Conservation (phyloP, 1,140 invertebrate genomes). For the Chymomyza costata region DNA sequence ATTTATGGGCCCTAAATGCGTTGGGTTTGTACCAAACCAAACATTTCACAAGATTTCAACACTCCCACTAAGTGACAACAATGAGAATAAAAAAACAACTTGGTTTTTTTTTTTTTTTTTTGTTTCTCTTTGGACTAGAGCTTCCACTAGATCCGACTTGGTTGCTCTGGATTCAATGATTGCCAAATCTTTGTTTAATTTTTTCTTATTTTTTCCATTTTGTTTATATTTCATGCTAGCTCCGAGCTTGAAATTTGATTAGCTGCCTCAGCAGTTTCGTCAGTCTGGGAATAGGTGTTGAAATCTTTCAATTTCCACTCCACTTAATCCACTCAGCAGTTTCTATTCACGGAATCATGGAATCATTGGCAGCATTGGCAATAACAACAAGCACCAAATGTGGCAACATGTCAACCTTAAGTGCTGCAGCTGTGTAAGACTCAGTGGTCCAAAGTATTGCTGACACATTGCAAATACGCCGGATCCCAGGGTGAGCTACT, state of each 20-base stretch:
- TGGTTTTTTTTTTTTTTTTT: background rate
- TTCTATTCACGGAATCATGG: conserved; percentile 48
- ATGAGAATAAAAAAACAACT: background rate
- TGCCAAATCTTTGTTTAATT: conserved; percentile 41
- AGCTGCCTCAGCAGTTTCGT: conserved; percentile 40
- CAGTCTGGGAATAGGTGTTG: conserved; percentile 39
- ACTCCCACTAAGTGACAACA: conserved; percentile 14
- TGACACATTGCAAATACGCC: too few relatives aligned
- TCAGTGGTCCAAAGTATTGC: too few relatives aligned
- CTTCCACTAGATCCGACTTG: too few relatives aligned
- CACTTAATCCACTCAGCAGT: conserved; percentile 44
- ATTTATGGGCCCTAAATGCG: conserved; percentile 60
- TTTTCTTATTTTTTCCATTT: conserved; percentile 13
- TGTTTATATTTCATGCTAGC: conserved; percentile 22
- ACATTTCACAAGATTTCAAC: too few relatives aligned
- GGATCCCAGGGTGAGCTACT: too few relatives aligned
- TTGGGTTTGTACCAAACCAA: too few relatives aligned
- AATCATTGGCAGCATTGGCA: conserved; percentile 2
- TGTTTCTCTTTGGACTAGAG: background rate
- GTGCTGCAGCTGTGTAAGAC: conserved; percentile 34
- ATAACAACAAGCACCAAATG: too few relatives aligned
- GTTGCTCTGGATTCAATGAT: too few relatives aligned
- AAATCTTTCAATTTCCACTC: conserved; percentile 33
- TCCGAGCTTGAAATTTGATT: conserved; percentile 37
- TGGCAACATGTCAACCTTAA: too few relatives aligned